Evolutionary conservation across 2,888 invertebrate genomes (phyloP).

Genomic region (Leptopilina drosophilae): DNA sequence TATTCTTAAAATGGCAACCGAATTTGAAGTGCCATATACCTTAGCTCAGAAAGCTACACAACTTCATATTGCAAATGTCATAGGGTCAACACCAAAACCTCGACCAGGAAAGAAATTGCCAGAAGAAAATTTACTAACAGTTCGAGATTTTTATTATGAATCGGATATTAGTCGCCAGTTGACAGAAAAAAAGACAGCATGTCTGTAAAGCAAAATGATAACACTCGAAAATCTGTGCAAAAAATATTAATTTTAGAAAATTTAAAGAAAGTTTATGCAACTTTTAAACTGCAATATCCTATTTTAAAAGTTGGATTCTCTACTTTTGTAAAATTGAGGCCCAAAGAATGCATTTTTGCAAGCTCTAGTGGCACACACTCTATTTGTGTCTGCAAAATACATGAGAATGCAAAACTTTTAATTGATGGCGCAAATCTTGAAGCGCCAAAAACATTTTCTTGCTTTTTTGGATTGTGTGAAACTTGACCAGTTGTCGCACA

Average conservation of each 20-base stretch:
- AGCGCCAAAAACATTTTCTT: too few species aligned
- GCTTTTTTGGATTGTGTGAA: too few species aligned
- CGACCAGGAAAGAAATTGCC: slow-evolving; percentile 18
- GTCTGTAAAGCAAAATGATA: slow-evolving; percentile 7
- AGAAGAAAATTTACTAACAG: neutral
- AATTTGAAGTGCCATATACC: slow-evolving; percentile 23
- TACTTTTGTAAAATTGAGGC: neutral
- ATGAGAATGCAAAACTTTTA: slow-evolving; percentile 14
- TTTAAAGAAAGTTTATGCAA: slow-evolving; percentile 4
- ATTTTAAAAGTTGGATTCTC: slow-evolving; percentile 8
- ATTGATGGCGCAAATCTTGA: too few species aligned
- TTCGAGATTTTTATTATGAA: slow-evolving; percentile 18
- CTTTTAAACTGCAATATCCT: slow-evolving; percentile 10
- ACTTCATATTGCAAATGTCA: neutral
- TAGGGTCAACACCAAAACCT: slow-evolving; percentile 22
- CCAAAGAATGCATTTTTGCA: neutral
- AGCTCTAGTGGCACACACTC: neutral
- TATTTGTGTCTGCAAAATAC: neutral
- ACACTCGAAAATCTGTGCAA: slow-evolving; percentile 3
- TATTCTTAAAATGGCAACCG: slow-evolving; percentile 7
- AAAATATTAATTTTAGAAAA: slow-evolving; percentile 4
- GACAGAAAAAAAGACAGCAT: slow-evolving; percentile 13
- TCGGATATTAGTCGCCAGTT: neutral
- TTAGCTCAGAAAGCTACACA: neutral
- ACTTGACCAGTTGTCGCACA: too few species aligned